These are phyloP conservation scores for Mionectes macconnelli DNA, from an alignment of 2,113 vertebrate genomes.

Conservation along the genomic window DNA sequence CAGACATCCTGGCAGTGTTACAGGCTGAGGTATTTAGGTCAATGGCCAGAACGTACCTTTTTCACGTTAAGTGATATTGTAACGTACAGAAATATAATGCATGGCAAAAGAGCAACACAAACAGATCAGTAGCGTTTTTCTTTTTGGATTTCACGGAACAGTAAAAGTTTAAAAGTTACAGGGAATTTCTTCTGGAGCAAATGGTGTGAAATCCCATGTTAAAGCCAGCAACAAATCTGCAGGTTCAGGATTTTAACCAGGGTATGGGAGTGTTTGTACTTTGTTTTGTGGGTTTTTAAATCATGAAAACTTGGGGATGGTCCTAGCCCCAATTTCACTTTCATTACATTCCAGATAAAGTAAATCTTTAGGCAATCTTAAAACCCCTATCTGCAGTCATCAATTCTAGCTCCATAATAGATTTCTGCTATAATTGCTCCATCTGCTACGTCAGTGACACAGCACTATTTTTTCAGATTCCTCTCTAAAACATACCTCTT, in stretches of 20 bases:
- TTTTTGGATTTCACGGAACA: neutral
- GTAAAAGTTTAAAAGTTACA: neutral
- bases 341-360: neutral
- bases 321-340: neutral
- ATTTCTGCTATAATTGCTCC: neutral
- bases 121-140: fast-evolving
- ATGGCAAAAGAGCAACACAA: neutral
- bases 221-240: neutral
- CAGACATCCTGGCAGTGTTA: neutral
- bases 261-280: neutral
- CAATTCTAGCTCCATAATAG: neutral
- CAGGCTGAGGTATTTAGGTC: neutral
- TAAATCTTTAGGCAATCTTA: neutral
- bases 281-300: neutral
- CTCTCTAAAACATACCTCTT: neutral
- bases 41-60: neutral
- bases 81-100: neutral
- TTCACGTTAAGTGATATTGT: neutral
- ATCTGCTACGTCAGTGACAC: neutral
- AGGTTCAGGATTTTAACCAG: neutral
- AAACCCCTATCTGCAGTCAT: neutral
- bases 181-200: neutral
- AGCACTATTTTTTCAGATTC: neutral
- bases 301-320: neutral
- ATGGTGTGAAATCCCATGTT: neutral